These are phyloP conservation scores for Eidolon dupreanum DNA, from an alignment of 2,797 vertebrate species.

Conservation along the genomic window DNA sequence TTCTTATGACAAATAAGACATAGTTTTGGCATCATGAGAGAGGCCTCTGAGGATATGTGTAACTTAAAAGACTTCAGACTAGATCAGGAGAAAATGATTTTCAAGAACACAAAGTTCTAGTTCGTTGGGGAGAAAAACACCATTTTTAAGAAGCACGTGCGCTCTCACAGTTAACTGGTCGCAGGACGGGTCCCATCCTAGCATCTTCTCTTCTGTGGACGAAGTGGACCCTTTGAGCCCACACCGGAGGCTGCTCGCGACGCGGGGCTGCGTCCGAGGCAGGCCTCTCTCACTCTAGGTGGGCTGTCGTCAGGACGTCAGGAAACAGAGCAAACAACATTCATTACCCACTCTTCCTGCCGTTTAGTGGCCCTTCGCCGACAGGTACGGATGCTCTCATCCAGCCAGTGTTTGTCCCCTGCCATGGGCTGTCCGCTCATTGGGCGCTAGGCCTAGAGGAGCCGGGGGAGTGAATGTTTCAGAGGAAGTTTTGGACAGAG, in stretches of 20 bases:
- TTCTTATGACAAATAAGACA: constrained; percentile 9
- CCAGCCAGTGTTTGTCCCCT: no score
- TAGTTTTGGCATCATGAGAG: background rate
- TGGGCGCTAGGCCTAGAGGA: background rate
- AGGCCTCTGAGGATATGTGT: background rate
- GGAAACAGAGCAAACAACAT: background rate
- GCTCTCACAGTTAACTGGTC: background rate
- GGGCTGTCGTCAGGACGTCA: background rate
- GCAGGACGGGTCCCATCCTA: accelerated
- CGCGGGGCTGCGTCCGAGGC: background rate
- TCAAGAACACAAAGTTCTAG: background rate
- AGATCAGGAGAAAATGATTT: background rate
- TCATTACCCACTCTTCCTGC: background rate
- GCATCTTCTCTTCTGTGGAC: background rate
- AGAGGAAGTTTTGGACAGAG: background rate
- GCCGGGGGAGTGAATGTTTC: background rate
- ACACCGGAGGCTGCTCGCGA: accelerated
- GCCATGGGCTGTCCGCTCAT: background rate
- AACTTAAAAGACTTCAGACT: background rate
- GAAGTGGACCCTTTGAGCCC: background rate
- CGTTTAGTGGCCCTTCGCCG: background rate
- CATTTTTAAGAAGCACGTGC: background rate
- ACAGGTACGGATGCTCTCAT: accelerated
- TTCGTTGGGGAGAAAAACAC: background rate
- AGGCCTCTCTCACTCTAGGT: accelerated